phyloP scores from a whole-genome alignment of 2,113 vertebrate genomes.

The Ciconia boyciana region DNA sequence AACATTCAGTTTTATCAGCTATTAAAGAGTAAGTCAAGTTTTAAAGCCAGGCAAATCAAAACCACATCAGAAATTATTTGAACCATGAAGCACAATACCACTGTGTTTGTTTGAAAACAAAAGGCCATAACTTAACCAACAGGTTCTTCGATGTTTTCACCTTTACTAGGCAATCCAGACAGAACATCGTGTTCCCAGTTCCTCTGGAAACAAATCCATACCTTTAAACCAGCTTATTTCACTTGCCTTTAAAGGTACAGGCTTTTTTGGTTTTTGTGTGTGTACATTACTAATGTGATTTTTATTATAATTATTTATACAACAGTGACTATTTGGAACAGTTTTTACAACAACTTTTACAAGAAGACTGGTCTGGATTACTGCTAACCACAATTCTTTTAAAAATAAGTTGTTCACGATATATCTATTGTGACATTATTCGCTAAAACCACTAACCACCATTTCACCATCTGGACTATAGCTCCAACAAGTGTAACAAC shows the following conservation, averaged over 20 bases:
- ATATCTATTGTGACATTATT: background rate
- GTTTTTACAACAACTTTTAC: background rate
- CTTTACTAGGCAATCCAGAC: background rate
- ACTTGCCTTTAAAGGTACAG: background rate
- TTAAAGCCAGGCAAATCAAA: conserved; percentile 11
- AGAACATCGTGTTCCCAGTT: background rate
- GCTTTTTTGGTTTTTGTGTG: background rate
- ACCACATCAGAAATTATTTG: background rate
- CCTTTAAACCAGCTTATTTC: background rate
- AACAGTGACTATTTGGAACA: background rate
- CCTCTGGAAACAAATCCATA: background rate
- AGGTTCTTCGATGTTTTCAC: background rate
- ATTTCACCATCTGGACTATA: background rate
- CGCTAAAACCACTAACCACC: background rate
- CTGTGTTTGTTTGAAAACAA: background rate
- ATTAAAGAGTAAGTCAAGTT: background rate
- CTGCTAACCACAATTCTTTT: background rate
- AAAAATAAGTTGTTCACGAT: background rate
- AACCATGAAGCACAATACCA: background rate
- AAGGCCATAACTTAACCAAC: background rate
- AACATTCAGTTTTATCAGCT: background rate
- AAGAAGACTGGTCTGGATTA: background rate
- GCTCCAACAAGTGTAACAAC: background rate
- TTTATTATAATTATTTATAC: background rate
- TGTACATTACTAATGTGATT: background rate